Evolutionary conservation across 2,888 invertebrate species (phyloP), one percentile per base, ranked within the genome.

Genomic region (Eristalis pertinax): DNA sequence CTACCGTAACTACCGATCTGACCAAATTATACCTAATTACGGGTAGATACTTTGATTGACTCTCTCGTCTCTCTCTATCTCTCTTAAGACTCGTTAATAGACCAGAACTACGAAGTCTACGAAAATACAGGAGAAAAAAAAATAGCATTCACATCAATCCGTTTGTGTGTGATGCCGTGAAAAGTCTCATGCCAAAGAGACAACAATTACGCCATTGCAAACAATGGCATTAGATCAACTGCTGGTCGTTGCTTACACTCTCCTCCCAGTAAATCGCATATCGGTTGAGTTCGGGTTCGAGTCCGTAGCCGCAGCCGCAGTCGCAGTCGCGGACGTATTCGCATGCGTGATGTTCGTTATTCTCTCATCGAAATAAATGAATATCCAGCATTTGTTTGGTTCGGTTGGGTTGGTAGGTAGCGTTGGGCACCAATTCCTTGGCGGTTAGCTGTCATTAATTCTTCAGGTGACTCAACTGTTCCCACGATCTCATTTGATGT

Each of bases 401-500:
- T 64, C 7, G 29, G 19, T 35, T 64, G 15, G 15, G 26, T n/a
- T 26, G 22, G 15, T 63, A 8, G 15, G 4, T 62, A 32, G 15
- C 35, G 35, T 58, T 74, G 22, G 67, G 56, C 62, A 68, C 58
- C 80, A 56, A 68, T 69, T 75, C 32, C 60, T 70, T 60, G 38
- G 56, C 22, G 50, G 38, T 75, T 78, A 79, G 83, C 67, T 87
- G 87, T 84, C 87, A 79, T 84, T 87, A 79, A 87, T 83, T 87
- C 79, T 72, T 75, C 87, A 76, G 79, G 87, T 84, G 83, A 79
- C 75, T 86, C 82, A 83, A 87, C 83, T 74, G 60, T 87, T 87
- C 87, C 80, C 87, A 87, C 87, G 87, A 87, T 87, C 87, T 79
- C 87, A 87, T 87, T 87, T 79, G 76, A 76, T 74, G 84, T 84